Evolutionary conservation across 2,888 invertebrate species (phyloP).

Genomic region (Cryptus viduatorius): DNA sequence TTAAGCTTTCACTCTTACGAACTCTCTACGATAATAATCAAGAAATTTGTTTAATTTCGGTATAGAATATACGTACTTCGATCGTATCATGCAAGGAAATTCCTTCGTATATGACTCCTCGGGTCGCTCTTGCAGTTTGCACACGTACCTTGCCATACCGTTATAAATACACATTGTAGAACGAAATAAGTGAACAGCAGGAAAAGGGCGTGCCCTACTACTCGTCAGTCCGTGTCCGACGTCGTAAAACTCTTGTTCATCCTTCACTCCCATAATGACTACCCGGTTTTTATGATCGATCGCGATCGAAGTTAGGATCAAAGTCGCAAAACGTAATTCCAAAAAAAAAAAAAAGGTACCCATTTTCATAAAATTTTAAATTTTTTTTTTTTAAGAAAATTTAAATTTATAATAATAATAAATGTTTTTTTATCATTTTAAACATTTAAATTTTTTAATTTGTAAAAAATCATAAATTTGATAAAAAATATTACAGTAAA

Average conservation of each 20-base stretch:
- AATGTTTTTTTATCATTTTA: no score
- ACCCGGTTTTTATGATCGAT: constrained; percentile 3
- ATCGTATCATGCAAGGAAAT: constrained; percentile 36
- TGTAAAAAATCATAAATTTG: no score
- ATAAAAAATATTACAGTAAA: no score
- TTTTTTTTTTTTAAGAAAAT: no score
- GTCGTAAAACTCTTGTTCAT: constrained; percentile 37
- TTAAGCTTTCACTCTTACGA: constrained; percentile 21
- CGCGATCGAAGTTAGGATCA: neutral
- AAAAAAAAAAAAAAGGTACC: neutral
- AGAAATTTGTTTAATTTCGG: constrained; percentile 2
- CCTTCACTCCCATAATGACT: neutral
- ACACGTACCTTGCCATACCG: constrained; percentile 20
- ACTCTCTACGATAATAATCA: neutral
- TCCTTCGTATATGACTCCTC: constrained; percentile 6
- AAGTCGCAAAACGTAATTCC: neutral
- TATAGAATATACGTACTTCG: neutral
- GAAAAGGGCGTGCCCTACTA: constrained; percentile 60
- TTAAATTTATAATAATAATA: no score
- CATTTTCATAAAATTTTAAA: no score
- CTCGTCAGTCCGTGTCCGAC: constrained; percentile 44
- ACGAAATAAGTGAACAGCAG: constrained; percentile 58
- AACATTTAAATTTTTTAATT: no score
- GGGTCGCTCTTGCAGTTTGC: constrained; percentile 19
- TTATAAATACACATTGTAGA: constrained; percentile 54